Conservation (phyloP, 2,797 vertebrate genomes). For the Spinibarbus caldwelli region DNA sequence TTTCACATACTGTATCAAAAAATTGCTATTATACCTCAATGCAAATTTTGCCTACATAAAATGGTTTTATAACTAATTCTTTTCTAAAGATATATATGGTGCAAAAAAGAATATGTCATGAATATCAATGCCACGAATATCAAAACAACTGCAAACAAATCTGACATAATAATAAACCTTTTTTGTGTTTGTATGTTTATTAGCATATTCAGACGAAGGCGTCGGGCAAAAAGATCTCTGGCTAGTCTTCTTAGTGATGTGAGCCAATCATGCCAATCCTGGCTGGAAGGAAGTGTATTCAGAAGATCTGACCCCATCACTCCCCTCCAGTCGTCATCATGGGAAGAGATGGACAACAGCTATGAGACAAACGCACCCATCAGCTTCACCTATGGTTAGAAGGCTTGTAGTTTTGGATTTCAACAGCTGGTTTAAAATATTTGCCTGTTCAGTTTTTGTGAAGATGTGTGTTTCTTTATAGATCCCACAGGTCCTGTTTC, state of each 20-base stretch:
- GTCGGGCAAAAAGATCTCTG: slow-evolving; percentile 75
- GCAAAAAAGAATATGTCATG: neutral
- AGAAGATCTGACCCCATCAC: slow-evolving; percentile 56
- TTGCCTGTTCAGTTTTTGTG: neutral
- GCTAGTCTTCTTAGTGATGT: slow-evolving; percentile 78
- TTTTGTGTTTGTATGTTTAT: slow-evolving; percentile 33
- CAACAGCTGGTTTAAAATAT: neutral
- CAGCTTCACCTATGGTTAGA: slow-evolving; percentile 73
- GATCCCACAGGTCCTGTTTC: slow-evolving; percentile 69
- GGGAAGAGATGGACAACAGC: slow-evolving; percentile 35
- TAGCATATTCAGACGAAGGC: slow-evolving; percentile 86
- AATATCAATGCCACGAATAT: too few relatives aligned
- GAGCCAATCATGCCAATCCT: slow-evolving; percentile 76
- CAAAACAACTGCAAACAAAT: too few relatives aligned
- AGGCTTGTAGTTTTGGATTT: neutral
- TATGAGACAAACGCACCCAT: slow-evolving; percentile 63
- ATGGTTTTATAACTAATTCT: neutral
- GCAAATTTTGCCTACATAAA: neutral
- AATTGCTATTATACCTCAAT: neutral
- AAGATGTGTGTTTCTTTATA: slow-evolving; percentile 55
- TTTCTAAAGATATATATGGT: neutral
- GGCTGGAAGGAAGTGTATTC: slow-evolving; percentile 79
- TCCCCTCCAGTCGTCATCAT: slow-evolving; percentile 10
- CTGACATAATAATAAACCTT: too few relatives aligned
- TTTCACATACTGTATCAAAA: neutral